These are phyloP conservation scores for Vespertilio murinus DNA, from an alignment of 2,797 vertebrate species.

Conservation along the genomic window DNA sequence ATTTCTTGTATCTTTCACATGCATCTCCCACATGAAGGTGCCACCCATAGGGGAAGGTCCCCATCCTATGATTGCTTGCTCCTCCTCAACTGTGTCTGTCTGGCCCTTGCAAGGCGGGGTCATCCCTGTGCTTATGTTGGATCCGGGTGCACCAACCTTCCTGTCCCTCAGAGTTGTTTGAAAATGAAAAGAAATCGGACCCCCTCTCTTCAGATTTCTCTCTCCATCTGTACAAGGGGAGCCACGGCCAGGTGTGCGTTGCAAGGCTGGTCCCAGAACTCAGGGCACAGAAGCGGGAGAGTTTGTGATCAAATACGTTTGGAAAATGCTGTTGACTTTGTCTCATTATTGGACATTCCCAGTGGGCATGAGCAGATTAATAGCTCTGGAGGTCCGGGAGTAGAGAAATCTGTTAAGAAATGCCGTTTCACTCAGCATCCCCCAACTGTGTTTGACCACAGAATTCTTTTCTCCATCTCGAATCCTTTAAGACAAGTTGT, in stretches of 20 bases:
- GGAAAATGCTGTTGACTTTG: background rate
- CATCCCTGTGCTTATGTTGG: background rate
- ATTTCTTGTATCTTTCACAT: background rate
- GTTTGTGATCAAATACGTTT: background rate
- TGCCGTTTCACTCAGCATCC: background rate
- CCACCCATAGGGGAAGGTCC: accelerated
- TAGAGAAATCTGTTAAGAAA: background rate
- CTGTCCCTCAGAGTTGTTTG: background rate
- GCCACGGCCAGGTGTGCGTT: background rate
- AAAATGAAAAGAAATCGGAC: background rate
- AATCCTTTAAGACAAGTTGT: background rate
- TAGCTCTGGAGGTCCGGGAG: background rate
- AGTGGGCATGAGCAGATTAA: background rate
- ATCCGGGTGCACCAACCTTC: background rate
- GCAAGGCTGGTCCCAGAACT: background rate
- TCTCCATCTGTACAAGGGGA: background rate
- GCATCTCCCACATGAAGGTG: accelerated
- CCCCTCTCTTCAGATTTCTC: background rate
- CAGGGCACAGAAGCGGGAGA: background rate
- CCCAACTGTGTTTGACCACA: background rate
- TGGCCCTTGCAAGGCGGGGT: background rate
- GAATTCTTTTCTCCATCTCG: background rate
- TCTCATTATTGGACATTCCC: background rate
- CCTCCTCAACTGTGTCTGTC: background rate
- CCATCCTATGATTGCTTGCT: background rate